These are phyloP conservation scores for Troilus luridus DNA, from an alignment of 2,888 invertebrate species.

Conservation along the genomic window DNA sequence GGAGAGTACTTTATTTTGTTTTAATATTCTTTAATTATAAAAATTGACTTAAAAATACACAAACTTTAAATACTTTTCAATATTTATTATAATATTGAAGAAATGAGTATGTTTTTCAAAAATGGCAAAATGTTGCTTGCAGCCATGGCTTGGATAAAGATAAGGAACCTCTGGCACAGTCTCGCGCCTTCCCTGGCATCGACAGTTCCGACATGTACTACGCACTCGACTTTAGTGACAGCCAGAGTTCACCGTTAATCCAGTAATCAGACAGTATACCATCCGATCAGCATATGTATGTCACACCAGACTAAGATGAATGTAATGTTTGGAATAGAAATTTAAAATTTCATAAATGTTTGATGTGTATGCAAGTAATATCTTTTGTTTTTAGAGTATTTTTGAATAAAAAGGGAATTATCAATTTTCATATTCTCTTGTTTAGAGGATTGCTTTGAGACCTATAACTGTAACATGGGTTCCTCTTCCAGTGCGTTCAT, in stretches of 20 bases:
- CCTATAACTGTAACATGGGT: neutral
- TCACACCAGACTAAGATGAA: neutral
- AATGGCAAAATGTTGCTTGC: neutral
- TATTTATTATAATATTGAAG: neutral
- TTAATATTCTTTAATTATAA: neutral
- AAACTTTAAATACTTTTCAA: too few species aligned
- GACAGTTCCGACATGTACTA: conserved; percentile 83
- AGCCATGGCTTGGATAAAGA: conserved; percentile 60
- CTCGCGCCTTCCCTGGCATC: conserved; percentile 73
- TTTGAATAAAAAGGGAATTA: neutral
- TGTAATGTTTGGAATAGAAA: conserved; percentile 9
- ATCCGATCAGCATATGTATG: neutral
- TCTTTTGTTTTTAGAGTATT: neutral
- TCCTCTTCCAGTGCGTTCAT: conserved; percentile 2
- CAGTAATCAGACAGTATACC: conserved; percentile 70
- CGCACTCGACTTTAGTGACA: conserved; percentile 84
- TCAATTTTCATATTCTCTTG: neutral
- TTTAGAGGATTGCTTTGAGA: neutral
- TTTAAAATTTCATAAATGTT: neutral
- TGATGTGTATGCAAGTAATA: neutral
- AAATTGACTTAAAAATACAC: neutral
- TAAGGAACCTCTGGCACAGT: conserved; percentile 69
- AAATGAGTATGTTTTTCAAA: neutral
- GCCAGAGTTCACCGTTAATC: conserved; percentile 82
- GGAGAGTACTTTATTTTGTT: too few species aligned